Base-by-base conservation (phyloP, 2,113 vertebrate genomes). In the Ellobius talpinus region DNA sequence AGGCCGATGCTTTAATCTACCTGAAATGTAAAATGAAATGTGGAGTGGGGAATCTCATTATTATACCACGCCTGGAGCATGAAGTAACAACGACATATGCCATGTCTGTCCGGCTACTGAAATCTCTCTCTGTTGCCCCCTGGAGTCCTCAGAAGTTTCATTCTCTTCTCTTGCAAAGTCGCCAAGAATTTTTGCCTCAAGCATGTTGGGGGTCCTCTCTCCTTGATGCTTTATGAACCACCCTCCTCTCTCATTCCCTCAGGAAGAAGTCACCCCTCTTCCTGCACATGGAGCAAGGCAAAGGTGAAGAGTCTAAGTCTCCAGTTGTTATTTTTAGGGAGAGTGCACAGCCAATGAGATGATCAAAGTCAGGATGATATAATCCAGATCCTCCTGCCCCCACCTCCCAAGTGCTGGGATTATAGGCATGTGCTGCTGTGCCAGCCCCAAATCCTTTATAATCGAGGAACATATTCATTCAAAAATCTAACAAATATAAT, bases 401-500 rank as follows among this genome's bases (percentile, higher is more conserved):
- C 36, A n/a, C 50, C 14, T 73, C 47, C 7, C n/a, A 39, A 88
- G 33, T 73, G 45, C 85, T 70, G 31, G 65, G 45, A n/a, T 52
- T 87, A 70, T 2, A 52, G 45, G 45, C 2, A 1, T 16, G 19
- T 52, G 50, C 26, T 70, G 31, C 70, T 13, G 50, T 88, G 47
- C 23, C 89, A 36, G 47, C 45, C 45, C 13, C 52, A 45, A 76
- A 58, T 89, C 12, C 7, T 90, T 90, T 86, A 90, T 70, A 94
- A 81, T 13, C 55, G 39, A 21, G 45, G 17, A 86, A 94, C n/a
- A 52, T 81, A 9, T 58, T 94, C 90, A 76, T 72, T 84, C 78
- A 92, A 87, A 82, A 95, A 89, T 79, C 70, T 89, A 74, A 52
- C 33, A 86, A 87, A 55, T 86, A 86, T 13, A 29, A 47, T 79